These are phyloP conservation scores for Polyploca ridens DNA, from an alignment of 2,888 invertebrate species.

Conservation along the genomic window DNA sequence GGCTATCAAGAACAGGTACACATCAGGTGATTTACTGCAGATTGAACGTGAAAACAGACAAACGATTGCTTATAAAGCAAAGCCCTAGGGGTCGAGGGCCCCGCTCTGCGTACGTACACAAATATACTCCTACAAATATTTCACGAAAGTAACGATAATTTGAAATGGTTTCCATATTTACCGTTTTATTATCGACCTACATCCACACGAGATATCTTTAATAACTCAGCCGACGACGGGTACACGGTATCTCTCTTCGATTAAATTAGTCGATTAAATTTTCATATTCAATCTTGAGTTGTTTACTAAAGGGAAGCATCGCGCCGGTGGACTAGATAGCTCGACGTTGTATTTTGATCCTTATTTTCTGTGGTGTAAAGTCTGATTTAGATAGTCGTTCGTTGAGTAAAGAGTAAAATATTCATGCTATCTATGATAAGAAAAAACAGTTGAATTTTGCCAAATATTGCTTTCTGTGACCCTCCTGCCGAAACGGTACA, in stretches of 20 bases:
- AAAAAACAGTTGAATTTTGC: constrained; percentile 45
- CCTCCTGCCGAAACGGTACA: constrained; percentile 17
- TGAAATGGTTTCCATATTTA: constrained; percentile 41
- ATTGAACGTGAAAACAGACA: no score
- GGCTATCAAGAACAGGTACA: no score
- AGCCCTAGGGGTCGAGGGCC: no score
- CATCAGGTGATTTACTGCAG: no score
- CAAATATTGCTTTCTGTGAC: constrained; percentile 38
- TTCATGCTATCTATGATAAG: constrained; percentile 55
- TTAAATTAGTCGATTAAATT: constrained; percentile 90
- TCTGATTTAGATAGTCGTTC: constrained; percentile 18
- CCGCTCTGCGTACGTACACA: no score
- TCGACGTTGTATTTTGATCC: constrained; percentile 31
- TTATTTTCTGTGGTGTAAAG: constrained; percentile 25
- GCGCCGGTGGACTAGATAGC: constrained; percentile 37
- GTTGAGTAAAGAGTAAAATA: constrained; percentile 38
- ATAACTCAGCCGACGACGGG: constrained; percentile 59
- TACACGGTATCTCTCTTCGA: constrained; percentile 79
- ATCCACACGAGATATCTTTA: constrained; percentile 39
- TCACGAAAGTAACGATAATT: constrained; percentile 17
- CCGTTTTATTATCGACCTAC: constrained; percentile 30
- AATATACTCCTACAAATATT: constrained; percentile 28
- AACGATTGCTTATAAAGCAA: constrained; percentile 14
- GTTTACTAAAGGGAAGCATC: constrained; percentile 85
- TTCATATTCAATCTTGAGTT: constrained; percentile 92